A percentile compares a stretch with the other conserved stretches of the same genome.
These are phyloP conservation scores for Drosophila hydei DNA, from an alignment of 1,140 invertebrate species.

Conservation along the genomic window DNA sequence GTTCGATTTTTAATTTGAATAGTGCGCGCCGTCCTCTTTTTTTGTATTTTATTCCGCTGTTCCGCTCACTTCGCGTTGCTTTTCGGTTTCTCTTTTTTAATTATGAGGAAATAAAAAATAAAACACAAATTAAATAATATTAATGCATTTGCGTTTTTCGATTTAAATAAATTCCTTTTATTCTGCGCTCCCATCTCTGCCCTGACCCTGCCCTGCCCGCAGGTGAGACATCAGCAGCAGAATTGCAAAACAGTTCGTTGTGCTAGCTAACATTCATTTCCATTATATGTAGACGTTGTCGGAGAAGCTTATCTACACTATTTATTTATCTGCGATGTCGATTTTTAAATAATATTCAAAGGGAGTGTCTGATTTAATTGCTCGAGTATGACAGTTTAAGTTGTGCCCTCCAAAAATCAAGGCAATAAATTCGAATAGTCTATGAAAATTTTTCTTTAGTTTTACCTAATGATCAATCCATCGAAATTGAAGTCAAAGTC, in stretches of 20 bases:
- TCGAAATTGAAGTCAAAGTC: too few relatives aligned
- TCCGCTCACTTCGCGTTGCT: not conserved
- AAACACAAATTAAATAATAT: slow-evolving; percentile 73
- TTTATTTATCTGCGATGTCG: too few relatives aligned
- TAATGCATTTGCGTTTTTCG: slow-evolving; percentile 75
- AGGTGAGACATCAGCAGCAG: not conserved
- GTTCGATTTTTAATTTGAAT: slow-evolving; percentile 83
- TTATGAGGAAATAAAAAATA: slow-evolving; percentile 65
- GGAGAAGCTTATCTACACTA: too few relatives aligned
- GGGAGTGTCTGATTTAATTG: too few relatives aligned
- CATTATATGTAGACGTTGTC: not conserved
- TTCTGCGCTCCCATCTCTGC: slow-evolving; percentile 37
- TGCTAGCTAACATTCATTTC: not conserved
- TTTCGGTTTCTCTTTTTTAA: slow-evolving; percentile 55
- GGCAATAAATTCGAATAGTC: too few relatives aligned
- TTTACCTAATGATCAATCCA: too few relatives aligned
- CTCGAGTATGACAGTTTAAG: too few relatives aligned
- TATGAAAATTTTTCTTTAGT: too few relatives aligned
- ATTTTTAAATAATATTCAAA: too few relatives aligned
- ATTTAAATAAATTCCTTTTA: slow-evolving; percentile 73
- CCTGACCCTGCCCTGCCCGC: slow-evolving; percentile 8
- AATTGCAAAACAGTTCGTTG: not conserved
- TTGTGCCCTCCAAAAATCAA: too few relatives aligned
- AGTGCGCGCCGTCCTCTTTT: slow-evolving; percentile 41
- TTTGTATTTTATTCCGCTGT: not conserved